A percentile compares a stretch with the other conserved stretches of the same genome.
phyloP scores from a whole-genome alignment of 1,140 invertebrate species.

The Cydia strobilella region DNA sequence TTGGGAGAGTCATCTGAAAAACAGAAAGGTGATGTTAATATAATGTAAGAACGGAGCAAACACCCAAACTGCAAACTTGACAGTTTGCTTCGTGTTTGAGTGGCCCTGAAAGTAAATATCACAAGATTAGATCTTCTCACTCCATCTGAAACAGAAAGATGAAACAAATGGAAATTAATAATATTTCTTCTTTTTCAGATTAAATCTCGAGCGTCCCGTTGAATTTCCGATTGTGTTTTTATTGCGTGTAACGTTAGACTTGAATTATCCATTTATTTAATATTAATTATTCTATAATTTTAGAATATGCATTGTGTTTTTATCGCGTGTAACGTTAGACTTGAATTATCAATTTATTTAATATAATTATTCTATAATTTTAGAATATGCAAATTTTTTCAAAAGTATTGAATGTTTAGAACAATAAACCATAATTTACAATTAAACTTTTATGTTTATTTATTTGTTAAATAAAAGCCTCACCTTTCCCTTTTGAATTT shows the following conservation, averaged over 20 bases:
- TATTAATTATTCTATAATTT: slow-evolving; percentile 46
- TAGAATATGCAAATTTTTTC: slow-evolving; percentile 49
- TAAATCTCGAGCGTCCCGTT: slow-evolving; percentile 51
- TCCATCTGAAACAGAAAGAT: slow-evolving; percentile 77
- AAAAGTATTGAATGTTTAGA: slow-evolving; percentile 58
- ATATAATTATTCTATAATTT: slow-evolving; percentile 37
- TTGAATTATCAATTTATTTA: slow-evolving; percentile 47
- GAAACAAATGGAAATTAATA: slow-evolving; percentile 68
- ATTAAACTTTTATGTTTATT: slow-evolving; percentile 46
- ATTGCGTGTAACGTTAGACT: slow-evolving; percentile 39
- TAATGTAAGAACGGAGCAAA: slow-evolving; percentile 58
- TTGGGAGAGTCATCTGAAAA: slow-evolving; percentile 79
- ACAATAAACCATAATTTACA: slow-evolving; percentile 38
- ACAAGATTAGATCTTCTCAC: slow-evolving; percentile 69
- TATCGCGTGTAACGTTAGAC: slow-evolving; percentile 39
- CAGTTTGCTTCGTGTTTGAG: slow-evolving; percentile 58
- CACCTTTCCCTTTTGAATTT: slow-evolving; percentile 59
- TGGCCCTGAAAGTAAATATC: slow-evolving; percentile 62
- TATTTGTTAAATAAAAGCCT: slow-evolving; percentile 64
- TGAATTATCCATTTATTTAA: slow-evolving; percentile 47
- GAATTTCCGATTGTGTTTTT: slow-evolving; percentile 41
- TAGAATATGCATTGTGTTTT: slow-evolving; percentile 45
- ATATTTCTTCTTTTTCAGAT: slow-evolving; percentile 68
- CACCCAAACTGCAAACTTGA: slow-evolving; percentile 65
- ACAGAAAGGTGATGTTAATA: slow-evolving; percentile 78